phyloP scores from a whole-genome alignment of 2,113 vertebrate genomes.

The Corapipo altera region DNA sequence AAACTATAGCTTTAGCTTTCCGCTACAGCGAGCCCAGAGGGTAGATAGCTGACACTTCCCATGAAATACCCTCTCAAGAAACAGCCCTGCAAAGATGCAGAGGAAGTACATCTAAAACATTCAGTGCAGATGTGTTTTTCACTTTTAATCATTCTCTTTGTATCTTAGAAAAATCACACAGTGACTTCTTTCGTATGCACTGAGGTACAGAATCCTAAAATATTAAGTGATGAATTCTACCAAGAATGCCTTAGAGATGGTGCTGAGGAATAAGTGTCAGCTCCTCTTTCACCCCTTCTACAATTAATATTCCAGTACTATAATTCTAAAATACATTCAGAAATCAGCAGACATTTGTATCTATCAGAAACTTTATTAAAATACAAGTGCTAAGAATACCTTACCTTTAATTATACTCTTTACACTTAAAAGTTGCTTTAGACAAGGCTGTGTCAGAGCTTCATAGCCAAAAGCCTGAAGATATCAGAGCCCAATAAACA shows the following conservation, averaged over 20 bases:
- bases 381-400: not conserved
- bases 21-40: not conserved
- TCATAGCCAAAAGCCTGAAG: not conserved
- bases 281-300: not conserved
- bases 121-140: not conserved
- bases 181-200: not conserved
- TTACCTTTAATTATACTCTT: not conserved
- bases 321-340: not conserved
- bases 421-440: not conserved
- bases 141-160: not conserved
- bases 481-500: not conserved
- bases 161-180: not conserved
- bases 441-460: not conserved
- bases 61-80: not conserved
- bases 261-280: not conserved
- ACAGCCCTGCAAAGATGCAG: not conserved
- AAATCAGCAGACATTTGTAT: not conserved
- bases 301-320: not conserved
- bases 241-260: not conserved
- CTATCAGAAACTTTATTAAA: not conserved
- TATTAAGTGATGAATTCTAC: not conserved
- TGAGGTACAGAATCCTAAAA: not conserved
- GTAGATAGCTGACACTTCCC: not conserved
- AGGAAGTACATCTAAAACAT: not conserved
- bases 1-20: not conserved